phyloP scores from a whole-genome alignment of 2,888 invertebrate genomes.

The Stenoptilia bipunctidactyla region DNA sequence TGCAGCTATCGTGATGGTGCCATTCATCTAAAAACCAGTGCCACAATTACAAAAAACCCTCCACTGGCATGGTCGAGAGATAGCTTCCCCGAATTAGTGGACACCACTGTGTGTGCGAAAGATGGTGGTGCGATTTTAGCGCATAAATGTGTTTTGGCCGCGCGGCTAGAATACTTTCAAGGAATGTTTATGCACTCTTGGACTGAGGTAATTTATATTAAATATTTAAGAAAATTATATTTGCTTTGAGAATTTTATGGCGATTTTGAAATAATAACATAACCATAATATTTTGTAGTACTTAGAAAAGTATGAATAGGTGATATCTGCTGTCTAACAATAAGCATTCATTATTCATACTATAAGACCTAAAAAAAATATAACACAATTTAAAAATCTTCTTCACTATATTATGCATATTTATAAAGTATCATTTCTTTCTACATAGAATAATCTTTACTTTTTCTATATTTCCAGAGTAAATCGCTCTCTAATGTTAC shows the following conservation, averaged over 20 bases:
- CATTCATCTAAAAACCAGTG: constrained; percentile 44
- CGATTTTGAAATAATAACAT: background rate
- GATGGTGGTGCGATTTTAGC: constrained; percentile 68
- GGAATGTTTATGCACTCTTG: constrained; percentile 87
- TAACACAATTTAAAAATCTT: no score
- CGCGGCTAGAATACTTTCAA: constrained; percentile 87
- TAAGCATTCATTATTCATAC: no score
- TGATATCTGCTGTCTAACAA: no score
- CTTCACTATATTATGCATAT: no score
- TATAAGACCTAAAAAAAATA: no score
- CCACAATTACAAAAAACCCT: constrained; percentile 21
- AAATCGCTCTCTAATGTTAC: constrained; percentile 59
- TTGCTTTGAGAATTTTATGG: background rate
- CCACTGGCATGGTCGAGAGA: constrained; percentile 49
- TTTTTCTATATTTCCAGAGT: constrained; percentile 47
- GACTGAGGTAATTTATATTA: constrained; percentile 76
- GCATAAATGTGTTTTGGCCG: constrained; percentile 85
- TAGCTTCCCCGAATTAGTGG: constrained; percentile 64
- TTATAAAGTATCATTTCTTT: no score
- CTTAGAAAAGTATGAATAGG: no score
- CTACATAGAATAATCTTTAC: constrained; percentile 1
- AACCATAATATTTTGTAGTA: no score
- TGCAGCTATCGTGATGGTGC: constrained; percentile 49
- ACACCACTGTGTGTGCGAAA: constrained; percentile 72
- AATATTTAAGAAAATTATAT: background rate